Conservation (phyloP, 2,797 vertebrate species). For the Pristis pectinata region DNA sequence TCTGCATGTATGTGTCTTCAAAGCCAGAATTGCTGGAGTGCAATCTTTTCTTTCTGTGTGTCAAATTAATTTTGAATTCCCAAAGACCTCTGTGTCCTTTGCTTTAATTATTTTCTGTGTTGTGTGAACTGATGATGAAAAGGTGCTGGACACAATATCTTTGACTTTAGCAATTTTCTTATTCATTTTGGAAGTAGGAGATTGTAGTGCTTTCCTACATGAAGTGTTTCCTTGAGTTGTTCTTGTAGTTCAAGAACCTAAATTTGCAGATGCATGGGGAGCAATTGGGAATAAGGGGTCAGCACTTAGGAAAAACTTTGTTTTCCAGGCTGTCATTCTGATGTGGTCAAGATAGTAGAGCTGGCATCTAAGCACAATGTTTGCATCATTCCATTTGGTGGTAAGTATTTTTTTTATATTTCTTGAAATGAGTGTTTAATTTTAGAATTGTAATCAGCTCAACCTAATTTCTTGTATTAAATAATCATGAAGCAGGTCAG, state of each 20-base stretch:
- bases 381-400: conserved; percentile 95
- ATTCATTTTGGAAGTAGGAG: neutral
- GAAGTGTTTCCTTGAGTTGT: neutral
- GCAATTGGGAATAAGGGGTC: neutral
- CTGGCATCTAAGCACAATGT: conserved; percentile 88
- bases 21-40: neutral
- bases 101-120: neutral
- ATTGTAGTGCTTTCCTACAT: neutral
- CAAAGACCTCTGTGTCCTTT: neutral
- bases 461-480: neutral
- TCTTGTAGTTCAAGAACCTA: neutral
- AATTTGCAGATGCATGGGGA: neutral
- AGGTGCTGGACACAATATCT: neutral
- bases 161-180: neutral
- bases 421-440: neutral
- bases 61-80: neutral
- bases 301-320: conserved; percentile 30
- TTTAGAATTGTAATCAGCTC: neutral
- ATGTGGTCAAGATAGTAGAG: conserved; percentile 90
- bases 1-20: neutral
- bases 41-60: neutral
- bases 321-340: conserved; percentile 78
- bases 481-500: neutral
- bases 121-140: neutral
- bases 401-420: conserved; percentile 59